Evolutionary conservation across 2,797 vertebrate species (phyloP).

Genomic region (Enteromius treurensis): DNA sequence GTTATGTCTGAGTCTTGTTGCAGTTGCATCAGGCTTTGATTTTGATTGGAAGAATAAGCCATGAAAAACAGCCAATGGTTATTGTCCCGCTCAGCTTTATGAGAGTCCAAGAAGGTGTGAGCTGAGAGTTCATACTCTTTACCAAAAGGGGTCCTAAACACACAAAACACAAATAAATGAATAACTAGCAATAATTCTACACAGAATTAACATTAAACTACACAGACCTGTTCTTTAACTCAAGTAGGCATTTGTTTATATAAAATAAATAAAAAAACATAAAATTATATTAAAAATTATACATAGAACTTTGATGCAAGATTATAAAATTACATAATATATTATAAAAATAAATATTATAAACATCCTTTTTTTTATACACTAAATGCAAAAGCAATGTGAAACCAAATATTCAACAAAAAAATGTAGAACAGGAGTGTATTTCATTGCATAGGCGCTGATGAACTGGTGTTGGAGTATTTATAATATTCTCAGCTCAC

Average conservation of each 20-base stretch:
- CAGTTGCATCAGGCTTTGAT: slow-evolving; percentile 67
- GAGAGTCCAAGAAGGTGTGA: slow-evolving; percentile 86
- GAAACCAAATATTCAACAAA: background rate
- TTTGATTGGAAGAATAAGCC: slow-evolving; percentile 69
- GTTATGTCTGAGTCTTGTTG: background rate
- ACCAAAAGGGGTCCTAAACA: slow-evolving; percentile 84
- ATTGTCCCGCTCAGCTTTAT: slow-evolving; percentile 82
- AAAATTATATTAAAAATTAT: background rate
- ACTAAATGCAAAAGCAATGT: background rate
- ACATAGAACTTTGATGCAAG: background rate
- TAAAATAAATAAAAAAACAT: background rate
- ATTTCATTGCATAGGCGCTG: background rate
- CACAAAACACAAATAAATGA: slow-evolving; percentile 37
- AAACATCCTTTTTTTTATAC: too few species aligned
- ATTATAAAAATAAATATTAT: too few species aligned
- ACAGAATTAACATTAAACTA: background rate
- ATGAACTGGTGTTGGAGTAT: background rate
- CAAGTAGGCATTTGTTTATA: background rate
- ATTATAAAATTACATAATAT: too few species aligned
- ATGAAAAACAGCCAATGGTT: slow-evolving; percentile 90
- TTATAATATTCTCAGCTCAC: background rate
- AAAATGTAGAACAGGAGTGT: background rate
- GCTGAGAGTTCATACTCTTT: slow-evolving; percentile 86
- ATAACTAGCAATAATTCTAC: slow-evolving; percentile 31
- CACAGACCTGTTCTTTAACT: background rate